These are phyloP conservation scores for Amiota minor DNA, from an alignment of 2,888 invertebrate genomes.

Conservation along the genomic window DNA sequence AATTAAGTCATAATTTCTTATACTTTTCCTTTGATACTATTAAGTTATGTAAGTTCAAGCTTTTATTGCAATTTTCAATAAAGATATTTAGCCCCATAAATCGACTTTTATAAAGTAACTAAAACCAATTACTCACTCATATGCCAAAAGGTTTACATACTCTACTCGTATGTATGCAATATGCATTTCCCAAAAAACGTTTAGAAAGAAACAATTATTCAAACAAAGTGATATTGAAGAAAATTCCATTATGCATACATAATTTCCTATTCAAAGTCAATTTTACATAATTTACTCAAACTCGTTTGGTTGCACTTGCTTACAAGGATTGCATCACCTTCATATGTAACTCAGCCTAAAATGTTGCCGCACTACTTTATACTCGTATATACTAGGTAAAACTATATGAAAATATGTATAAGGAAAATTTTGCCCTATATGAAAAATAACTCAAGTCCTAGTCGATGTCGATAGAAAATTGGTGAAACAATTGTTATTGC, in stretches of 20 bases:
- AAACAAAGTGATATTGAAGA: slow-evolving; percentile 44
- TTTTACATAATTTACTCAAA: slow-evolving; percentile 55
- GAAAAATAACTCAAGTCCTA: neutral
- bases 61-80: too few relatives aligned
- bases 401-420: neutral
- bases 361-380: slow-evolving; percentile 38
- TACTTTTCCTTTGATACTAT: too few relatives aligned
- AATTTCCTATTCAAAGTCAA: slow-evolving; percentile 60
- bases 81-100: too few relatives aligned
- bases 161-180: too few relatives aligned
- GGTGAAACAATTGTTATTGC: neutral
- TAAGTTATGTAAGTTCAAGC: too few relatives aligned
- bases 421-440: neutral
- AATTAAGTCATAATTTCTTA: too few relatives aligned
- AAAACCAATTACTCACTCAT: too few relatives aligned
- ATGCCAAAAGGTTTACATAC: too few relatives aligned
- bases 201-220: slow-evolving; percentile 9
- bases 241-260: slow-evolving; percentile 61
- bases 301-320: slow-evolving; percentile 38
- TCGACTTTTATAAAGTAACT: too few relatives aligned
- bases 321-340: neutral
- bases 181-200: neutral
- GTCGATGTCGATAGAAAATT: neutral
- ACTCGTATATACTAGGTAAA: slow-evolving; percentile 39
- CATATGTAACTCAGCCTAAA: slow-evolving; percentile 37